phyloP scores from a whole-genome alignment of 1,140 invertebrate species.

The Drosophila pallidifrons region DNA sequence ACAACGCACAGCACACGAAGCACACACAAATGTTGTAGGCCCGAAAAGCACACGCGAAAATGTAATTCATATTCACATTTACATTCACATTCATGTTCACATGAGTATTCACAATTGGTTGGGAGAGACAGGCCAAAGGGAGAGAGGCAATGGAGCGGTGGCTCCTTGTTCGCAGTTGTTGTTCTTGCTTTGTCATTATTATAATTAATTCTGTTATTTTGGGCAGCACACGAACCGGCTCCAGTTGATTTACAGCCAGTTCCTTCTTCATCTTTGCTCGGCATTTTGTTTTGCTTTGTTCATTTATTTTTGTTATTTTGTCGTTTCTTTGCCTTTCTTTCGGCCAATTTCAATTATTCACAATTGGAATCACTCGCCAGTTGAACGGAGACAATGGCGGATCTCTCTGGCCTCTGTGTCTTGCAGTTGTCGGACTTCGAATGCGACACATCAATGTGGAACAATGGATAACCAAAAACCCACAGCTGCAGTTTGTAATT shows the following conservation, averaged over 20 bases:
- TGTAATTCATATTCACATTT: slow-evolving; percentile 71
- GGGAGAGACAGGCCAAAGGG: not conserved
- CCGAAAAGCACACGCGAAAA: slow-evolving; percentile 66
- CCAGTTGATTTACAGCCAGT: slow-evolving; percentile 65
- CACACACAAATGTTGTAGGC: slow-evolving; percentile 52
- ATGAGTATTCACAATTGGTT: slow-evolving; percentile 31
- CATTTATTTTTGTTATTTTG: slow-evolving; percentile 3
- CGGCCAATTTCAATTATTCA: slow-evolving; percentile 60
- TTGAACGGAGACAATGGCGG: slow-evolving; percentile 52
- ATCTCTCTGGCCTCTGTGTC: not conserved
- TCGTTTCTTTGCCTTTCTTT: slow-evolving; percentile 34
- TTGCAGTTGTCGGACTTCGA: slow-evolving; percentile 43
- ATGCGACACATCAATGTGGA: slow-evolving; percentile 62
- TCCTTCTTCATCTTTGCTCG: slow-evolving; percentile 28
- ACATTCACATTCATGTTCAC: slow-evolving; percentile 18
- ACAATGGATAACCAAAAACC: slow-evolving; percentile 28
- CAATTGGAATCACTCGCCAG: slow-evolving; percentile 60
- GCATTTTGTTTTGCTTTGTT: slow-evolving; percentile 21
- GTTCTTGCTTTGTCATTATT: slow-evolving; percentile 59
- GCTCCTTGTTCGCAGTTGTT: slow-evolving; percentile 11
- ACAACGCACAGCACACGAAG: slow-evolving; percentile 18
- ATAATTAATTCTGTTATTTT: slow-evolving; percentile 64
- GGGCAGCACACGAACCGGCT: slow-evolving; percentile 59
- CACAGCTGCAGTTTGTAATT: not conserved
- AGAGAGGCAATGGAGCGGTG: not conserved